Conservation (phyloP, 2,888 invertebrate species). For the Plusia festucae region DNA sequence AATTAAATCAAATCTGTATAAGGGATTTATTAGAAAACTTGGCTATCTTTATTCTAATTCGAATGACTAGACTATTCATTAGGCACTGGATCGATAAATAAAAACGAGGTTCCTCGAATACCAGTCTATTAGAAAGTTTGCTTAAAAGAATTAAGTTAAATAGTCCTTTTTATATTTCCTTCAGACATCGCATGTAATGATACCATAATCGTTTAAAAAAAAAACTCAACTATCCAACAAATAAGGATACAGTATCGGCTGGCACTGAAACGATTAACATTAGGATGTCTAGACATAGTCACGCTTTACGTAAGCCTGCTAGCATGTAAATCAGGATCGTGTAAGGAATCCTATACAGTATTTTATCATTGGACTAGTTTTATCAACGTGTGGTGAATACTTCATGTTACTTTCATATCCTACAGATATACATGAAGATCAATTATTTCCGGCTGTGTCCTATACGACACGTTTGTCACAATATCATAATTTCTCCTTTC, state of each 20-base stretch:
- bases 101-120: background rate
- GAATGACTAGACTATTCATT: slow-evolving; percentile 4
- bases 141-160: background rate
- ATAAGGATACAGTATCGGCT: slow-evolving; percentile 27
- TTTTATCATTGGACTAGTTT: slow-evolving; percentile 52
- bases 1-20: slow-evolving; percentile 1
- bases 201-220: slow-evolving; percentile 14
- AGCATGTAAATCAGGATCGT: slow-evolving; percentile 51
- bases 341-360: slow-evolving; percentile 39
- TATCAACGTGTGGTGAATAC: slow-evolving; percentile 36
- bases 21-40: background rate
- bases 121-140: background rate
- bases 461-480: too few relatives aligned
- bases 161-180: background rate
- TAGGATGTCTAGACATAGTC: slow-evolving; percentile 55
- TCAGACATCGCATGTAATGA: slow-evolving; percentile 26
- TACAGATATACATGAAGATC: slow-evolving; percentile 4
- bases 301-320: slow-evolving; percentile 28
- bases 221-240: slow-evolving; percentile 12
- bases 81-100: background rate
- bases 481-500: too few relatives aligned
- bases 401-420: background rate
- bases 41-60: background rate
- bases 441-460: too few relatives aligned
- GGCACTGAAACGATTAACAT: slow-evolving; percentile 43